Evolutionary conservation across 2,113 vertebrate species (phyloP), one percentile per base, ranked within the genome.

Genomic region (Quiscalus mexicanus): DNA sequence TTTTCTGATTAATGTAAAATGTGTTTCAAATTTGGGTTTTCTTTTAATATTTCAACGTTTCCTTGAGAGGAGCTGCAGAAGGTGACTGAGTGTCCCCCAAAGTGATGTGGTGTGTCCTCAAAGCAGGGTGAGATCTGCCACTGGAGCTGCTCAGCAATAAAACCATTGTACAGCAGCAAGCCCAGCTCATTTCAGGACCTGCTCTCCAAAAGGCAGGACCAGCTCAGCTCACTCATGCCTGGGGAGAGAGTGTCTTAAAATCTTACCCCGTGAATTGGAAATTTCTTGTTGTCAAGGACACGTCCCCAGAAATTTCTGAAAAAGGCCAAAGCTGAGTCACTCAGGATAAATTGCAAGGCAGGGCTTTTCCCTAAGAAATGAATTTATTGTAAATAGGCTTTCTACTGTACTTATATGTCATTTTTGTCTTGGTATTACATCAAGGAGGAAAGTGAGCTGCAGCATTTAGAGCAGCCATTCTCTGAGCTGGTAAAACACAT

Each of bases 11-110:
- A 92, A 92, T 95, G 89, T 77, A 73, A 90, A 93, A 97, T 1
- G 3, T 69, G 81, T 80, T 90, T 88, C 82, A 96, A 78, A 95
- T 95, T 89, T 91, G 77, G 65, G 22, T 68, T 50, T 87, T 69
- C 44, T 42, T 94, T 95, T 94, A 96, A 91, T 95, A 94, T 95
- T 96, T 95, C 73, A 97, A 79, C 53, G 76, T 80, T 15, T 23
- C 39, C 49, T 15, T 44, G 81, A 89, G 84, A 65, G 30, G 8
- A 93, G 41, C 44, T 63, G 73, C 37, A 89, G 84, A 68, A 63
- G 56, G 77, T 87, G 93, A 71, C 42, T 41, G 89, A 78, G 56
- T 78, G 77, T 0, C 33, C 74, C 42, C 39, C 39, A 41, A 2
- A 22, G 7, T 39, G 37, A 25, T 0, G 2, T 35, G 44, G 22